Percentiles rank a stretch among this genome's conserved stretches.
Conservation (phyloP, 1,140 invertebrate genomes). For the Ceratina japonica region DNA sequence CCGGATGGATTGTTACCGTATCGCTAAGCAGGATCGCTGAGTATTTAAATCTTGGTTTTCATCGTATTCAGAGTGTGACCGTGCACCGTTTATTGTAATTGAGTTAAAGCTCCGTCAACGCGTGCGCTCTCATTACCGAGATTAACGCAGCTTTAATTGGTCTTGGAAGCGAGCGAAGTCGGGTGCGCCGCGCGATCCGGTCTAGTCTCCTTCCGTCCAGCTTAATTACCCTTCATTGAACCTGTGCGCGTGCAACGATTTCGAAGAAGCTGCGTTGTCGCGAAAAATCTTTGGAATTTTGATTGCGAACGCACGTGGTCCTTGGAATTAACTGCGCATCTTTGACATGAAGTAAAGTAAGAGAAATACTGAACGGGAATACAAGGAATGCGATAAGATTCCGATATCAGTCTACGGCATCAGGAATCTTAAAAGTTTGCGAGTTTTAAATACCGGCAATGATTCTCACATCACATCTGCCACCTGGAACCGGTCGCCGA, state of each 20-base stretch:
- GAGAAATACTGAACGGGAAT: background rate
- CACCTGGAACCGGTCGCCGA: background rate
- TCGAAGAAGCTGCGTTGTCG: background rate
- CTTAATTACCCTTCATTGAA: conserved; percentile 20
- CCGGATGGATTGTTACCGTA: conserved; percentile 12
- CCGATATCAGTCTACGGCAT: background rate
- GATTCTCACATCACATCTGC: background rate
- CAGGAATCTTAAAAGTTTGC: background rate
- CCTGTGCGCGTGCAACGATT: background rate
- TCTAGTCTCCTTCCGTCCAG: conserved; percentile 11
- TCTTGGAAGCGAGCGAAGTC: conserved; percentile 33
- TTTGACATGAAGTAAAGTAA: background rate
- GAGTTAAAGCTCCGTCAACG: conserved; percentile 60
- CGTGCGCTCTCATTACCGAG: conserved; percentile 52
- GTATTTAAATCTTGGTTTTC: conserved; percentile 68
- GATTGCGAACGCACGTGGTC: no score
- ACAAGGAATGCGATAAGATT: no score
- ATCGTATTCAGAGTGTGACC: conserved; percentile 75
- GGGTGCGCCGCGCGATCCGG: background rate
- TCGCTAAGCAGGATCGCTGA: conserved; percentile 40
- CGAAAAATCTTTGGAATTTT: background rate
- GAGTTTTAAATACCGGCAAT: background rate
- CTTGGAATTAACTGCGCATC: background rate
- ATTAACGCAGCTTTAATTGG: conserved; percentile 75
- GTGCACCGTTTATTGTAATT: conserved; percentile 63